phyloP scores from a whole-genome alignment of 2,797 vertebrate genomes.

The Alfaro cultratus region DNA sequence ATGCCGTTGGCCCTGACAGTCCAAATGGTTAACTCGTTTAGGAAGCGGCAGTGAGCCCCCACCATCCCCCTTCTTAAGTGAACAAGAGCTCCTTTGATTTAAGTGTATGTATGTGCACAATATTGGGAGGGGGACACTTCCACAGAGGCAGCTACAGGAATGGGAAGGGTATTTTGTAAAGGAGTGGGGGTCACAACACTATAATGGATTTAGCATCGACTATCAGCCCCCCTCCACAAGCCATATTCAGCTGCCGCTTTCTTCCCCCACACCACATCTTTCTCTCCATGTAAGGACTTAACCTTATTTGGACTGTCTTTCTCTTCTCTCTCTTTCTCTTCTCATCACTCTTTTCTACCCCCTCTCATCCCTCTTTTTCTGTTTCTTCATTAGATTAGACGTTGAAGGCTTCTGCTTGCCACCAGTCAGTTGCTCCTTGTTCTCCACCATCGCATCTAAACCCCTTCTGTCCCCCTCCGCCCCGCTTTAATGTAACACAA shows the following conservation, averaged over 20 bases:
- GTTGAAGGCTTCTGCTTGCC: slow-evolving; percentile 92
- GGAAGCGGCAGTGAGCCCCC: slow-evolving; percentile 78
- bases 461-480: slow-evolving; percentile 17
- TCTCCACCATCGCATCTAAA: slow-evolving; percentile 84
- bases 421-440: slow-evolving; percentile 96
- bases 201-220: slow-evolving; percentile 99
- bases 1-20: slow-evolving; percentile 74
- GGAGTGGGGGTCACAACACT: slow-evolving; percentile 86
- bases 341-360: slow-evolving; percentile 72
- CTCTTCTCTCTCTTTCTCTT: slow-evolving; percentile 58
- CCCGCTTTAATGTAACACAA: slow-evolving; percentile 95
- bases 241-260: slow-evolving; percentile 56
- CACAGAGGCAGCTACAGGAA: slow-evolving; percentile 84
- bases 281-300: slow-evolving; percentile 59
- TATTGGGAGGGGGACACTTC: slow-evolving; percentile 71
- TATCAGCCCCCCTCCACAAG: slow-evolving; percentile 83
- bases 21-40: slow-evolving; percentile 88
- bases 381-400: slow-evolving; percentile 98
- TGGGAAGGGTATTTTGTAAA: slow-evolving; percentile 77
- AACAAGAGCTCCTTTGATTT: slow-evolving; percentile 95
- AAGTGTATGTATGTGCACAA: slow-evolving; percentile 52
- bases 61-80: slow-evolving; percentile 70
- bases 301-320: slow-evolving; percentile 75
- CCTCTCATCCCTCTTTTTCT: slow-evolving; percentile 78
- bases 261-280: neutral